Evolutionary conservation across 2,797 vertebrate species (phyloP).

Genomic region (Schizothorax lantsangensis): DNA sequence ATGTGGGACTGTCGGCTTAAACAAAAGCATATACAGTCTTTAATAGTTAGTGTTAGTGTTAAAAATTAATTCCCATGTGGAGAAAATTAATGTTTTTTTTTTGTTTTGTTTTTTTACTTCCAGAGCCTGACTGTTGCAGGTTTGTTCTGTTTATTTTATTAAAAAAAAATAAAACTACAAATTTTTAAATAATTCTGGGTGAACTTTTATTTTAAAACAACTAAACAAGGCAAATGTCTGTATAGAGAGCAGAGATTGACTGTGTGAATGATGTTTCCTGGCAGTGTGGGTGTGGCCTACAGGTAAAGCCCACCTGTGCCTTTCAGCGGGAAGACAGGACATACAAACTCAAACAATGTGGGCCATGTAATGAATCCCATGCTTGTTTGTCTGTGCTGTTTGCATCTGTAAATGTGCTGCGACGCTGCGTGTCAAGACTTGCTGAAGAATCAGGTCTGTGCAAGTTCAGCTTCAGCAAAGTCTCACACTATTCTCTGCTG

Average conservation of each 20-base stretch:
- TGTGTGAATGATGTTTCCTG: neutral
- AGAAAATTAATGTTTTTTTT: neutral
- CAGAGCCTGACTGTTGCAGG: neutral
- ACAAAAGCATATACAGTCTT: neutral
- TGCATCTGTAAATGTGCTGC: slow-evolving; percentile 4
- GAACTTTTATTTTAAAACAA: neutral
- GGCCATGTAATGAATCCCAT: neutral
- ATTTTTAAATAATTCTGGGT: too few relatives aligned
- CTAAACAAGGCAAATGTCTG: neutral
- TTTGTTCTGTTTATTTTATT: neutral
- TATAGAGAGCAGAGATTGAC: neutral
- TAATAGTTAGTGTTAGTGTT: too few relatives aligned
- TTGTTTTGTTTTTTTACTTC: neutral
- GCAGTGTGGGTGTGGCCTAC: neutral
- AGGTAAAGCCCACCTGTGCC: neutral
- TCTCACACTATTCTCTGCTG: slow-evolving; percentile 3
- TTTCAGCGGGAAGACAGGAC: neutral
- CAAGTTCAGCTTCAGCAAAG: slow-evolving; percentile 13
- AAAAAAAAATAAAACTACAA: neutral
- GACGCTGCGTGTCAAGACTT: slow-evolving; percentile 67
- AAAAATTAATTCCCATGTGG: neutral
- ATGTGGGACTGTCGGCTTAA: neutral
- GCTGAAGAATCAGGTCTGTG: slow-evolving; percentile 48
- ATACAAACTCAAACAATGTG: neutral
- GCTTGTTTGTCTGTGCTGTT: slow-evolving; percentile 26